Evolutionary conservation across 1,140 invertebrate genomes (phyloP).

Genomic region (Drosophila eugracilis): DNA sequence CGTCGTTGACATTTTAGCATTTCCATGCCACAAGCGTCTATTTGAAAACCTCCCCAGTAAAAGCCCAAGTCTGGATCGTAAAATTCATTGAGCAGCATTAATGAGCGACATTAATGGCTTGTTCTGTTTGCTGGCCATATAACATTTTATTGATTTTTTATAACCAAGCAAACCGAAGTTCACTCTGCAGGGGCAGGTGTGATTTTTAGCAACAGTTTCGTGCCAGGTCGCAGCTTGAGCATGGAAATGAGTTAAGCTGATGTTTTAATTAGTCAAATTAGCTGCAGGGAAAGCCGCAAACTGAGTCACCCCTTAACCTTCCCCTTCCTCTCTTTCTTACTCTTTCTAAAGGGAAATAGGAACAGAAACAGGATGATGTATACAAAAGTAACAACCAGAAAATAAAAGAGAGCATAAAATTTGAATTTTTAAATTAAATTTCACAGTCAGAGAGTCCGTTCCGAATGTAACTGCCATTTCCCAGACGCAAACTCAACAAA

Average conservation of each 20-base stretch:
- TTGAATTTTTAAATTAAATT: conserved; percentile 84
- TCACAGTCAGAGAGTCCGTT: conserved; percentile 46
- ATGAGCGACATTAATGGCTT: conserved; percentile 81
- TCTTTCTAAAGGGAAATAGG: too few species aligned
- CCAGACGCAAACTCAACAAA: conserved; percentile 50
- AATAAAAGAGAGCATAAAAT: conserved; percentile 52
- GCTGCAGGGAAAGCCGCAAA: conserved; percentile 47
- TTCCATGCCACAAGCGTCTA: conserved; percentile 47
- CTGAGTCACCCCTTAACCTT: conserved; percentile 59
- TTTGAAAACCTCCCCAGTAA: conserved; percentile 9
- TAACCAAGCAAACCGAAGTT: conserved; percentile 32
- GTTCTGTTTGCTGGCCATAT: conserved; percentile 66
- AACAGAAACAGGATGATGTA: neutral
- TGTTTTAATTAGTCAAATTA: conserved; percentile 81
- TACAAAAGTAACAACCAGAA: neutral
- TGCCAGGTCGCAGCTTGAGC: conserved; percentile 53
- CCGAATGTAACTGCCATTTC: conserved; percentile 74
- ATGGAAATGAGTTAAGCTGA: conserved; percentile 72
- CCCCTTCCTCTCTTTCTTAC: too few species aligned
- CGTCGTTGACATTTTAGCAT: conserved; percentile 59
- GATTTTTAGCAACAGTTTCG: conserved; percentile 82
- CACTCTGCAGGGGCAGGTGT: conserved; percentile 65
- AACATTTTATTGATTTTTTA: conserved; percentile 79
- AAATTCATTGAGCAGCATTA: conserved; percentile 83
- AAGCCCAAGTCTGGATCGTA: conserved; percentile 49